Conservation (phyloP, 53 echinoderm and acorn worm genomes). For the Astropecten irregularis region DNA sequence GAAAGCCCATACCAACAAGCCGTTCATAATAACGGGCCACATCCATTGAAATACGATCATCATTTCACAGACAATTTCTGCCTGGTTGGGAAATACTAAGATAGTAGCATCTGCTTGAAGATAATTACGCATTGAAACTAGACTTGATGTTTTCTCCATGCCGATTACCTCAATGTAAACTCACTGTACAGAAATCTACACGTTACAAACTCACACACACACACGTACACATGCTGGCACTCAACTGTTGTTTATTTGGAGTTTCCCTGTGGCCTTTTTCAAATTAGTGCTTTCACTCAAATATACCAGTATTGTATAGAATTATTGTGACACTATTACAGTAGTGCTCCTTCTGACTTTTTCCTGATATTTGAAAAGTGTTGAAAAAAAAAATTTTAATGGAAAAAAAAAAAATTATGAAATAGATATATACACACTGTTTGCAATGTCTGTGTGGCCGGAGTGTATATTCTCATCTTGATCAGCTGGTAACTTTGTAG, state of each 20-base stretch:
- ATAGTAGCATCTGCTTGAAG: too few relatives aligned
- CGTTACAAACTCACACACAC: too few relatives aligned
- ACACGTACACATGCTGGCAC: constrained; percentile 1
- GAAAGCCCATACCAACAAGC: too few relatives aligned
- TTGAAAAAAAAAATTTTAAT: constrained; percentile 11
- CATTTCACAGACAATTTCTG: too few relatives aligned
- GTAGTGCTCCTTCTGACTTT: constrained; percentile 17
- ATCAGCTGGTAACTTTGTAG: too few relatives aligned
- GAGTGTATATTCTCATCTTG: too few relatives aligned
- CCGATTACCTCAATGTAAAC: neutral
- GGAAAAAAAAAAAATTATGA: neutral
- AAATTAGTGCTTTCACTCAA: constrained; percentile 53
- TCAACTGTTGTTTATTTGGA: neutral
- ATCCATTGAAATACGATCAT: too few relatives aligned
- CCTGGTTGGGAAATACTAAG: too few relatives aligned
- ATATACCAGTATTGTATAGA: neutral
- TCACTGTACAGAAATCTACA: neutral
- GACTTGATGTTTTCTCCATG: neutral
- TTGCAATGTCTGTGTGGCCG: constrained; percentile 20
- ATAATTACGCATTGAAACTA: too few relatives aligned
- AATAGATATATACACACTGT: neutral
- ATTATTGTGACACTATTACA: constrained; percentile 23
- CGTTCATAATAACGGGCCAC: too few relatives aligned
- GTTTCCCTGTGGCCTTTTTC: constrained; percentile 45
- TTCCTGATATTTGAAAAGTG: constrained; percentile 28